Conservation (phyloP, 1,140 invertebrate species). For the Cataglyphis hispanica region DNA sequence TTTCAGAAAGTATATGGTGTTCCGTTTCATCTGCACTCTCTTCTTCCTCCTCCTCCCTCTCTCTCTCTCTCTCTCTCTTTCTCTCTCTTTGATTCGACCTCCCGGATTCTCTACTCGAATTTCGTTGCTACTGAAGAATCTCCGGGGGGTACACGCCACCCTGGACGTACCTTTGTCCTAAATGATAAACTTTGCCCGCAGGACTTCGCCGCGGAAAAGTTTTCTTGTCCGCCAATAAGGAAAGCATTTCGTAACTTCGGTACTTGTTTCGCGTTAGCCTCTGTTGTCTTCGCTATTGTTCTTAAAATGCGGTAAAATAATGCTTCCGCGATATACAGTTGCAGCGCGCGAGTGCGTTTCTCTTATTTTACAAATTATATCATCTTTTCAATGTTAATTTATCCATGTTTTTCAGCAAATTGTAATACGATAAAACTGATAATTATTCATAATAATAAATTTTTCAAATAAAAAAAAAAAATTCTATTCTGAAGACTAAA, state of each 20-base stretch:
- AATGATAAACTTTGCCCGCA: slow-evolving; percentile 82
- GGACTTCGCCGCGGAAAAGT: slow-evolving; percentile 76
- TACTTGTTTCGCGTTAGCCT: slow-evolving; percentile 53
- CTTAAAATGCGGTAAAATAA: slow-evolving; percentile 7
- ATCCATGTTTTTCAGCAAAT: not conserved
- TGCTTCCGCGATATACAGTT: not conserved
- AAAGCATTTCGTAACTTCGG: slow-evolving; percentile 79
- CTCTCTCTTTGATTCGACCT: not conserved
- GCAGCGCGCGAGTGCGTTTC: not conserved
- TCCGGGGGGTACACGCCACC: slow-evolving; percentile 49
- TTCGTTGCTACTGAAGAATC: slow-evolving; percentile 47
- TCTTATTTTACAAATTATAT: slow-evolving; percentile 13
- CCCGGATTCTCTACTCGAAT: slow-evolving; percentile 36
- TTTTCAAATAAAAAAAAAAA: not conserved
- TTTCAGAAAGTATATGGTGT: slow-evolving; percentile 18
- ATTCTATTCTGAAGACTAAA: not conserved
- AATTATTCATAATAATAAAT: not conserved
- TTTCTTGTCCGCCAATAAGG: slow-evolving; percentile 78
- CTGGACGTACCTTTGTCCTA: slow-evolving; percentile 78
- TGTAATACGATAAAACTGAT: not conserved
- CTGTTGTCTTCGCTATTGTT: not conserved
- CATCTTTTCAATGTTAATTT: not conserved
- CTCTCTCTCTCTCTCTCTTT: not conserved
- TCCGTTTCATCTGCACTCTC: no score
- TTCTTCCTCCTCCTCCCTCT: no score